Evolutionary conservation across 2,113 vertebrate species (phyloP), one percentile per base, ranked within the genome.

Genomic region (Okapia johnstoni): DNA sequence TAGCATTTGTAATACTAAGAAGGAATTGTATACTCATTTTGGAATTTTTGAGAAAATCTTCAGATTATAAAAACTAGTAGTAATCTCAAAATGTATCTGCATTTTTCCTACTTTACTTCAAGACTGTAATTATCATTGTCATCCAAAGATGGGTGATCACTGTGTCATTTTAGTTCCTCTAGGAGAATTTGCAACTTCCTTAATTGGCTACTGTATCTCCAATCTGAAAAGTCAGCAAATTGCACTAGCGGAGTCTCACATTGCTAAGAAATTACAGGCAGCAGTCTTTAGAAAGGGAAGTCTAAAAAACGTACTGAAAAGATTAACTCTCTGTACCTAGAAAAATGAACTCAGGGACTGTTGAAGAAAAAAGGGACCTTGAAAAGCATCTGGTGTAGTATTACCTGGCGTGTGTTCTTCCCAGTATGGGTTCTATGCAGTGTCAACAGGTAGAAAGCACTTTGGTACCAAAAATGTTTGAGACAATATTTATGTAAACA

Each of bases 141-240:
- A 90, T 63, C 46, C 73, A 92, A 91, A 96, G 50, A 90, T 9
- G 63, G 54, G 70, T 66, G 57, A 89, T 96, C 85, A 70, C 52
- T 80, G 50, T 93, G 77, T 94, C 93, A 84, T 97, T 92, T 91
- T 83, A 85, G 52, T 85, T 97, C 43, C 85, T 79, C 70, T 73
- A 76, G 36, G 57, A 95, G 88, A 90, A 94, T 90, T 63, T 94
- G 76, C 43, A 26, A 3, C 77, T 88, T 48, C 23, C 58, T 95
- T 92, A 88, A 96, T 94, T 95, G 60, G 88, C 70, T 3, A 40
- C 36, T 79, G 15, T 9, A 46, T 88, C 85, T 93, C 55, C 46
- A 77, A 5, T 93, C 85, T 97, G 83, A 66, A 87, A 83, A 97
- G 61, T 96, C 96, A 95, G 94, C 94, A 95, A 26, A 63, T 91